Percentiles rank a stretch among this genome's conserved stretches.
These are phyloP conservation scores for Bucorvus abyssinicus DNA, from an alignment of 2,797 vertebrate species.

Conservation along the genomic window DNA sequence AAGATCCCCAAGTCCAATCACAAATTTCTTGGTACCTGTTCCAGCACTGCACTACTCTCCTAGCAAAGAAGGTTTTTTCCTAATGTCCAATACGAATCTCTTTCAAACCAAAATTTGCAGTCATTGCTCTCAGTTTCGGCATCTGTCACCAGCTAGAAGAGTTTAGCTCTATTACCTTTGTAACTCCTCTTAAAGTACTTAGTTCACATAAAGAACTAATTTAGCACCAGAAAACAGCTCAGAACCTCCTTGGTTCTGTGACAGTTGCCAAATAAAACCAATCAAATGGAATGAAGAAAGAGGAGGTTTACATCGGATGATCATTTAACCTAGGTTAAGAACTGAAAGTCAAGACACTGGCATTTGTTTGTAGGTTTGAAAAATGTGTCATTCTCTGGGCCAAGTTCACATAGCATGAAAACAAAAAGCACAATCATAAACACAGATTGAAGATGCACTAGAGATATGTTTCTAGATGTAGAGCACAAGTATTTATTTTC, in stretches of 20 bases:
- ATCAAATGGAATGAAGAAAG: neutral
- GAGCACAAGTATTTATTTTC: neutral
- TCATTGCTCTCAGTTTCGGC: neutral
- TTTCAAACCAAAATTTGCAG: neutral
- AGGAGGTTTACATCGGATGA: neutral
- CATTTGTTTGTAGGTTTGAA: neutral
- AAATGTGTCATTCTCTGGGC: neutral
- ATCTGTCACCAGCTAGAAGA: neutral
- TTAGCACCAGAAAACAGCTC: neutral
- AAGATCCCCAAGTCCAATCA: no score
- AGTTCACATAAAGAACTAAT: neutral
- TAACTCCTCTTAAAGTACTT: neutral
- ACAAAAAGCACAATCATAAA: neutral
- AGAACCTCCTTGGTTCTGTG: neutral
- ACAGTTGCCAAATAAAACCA: neutral
- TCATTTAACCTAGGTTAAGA: neutral
- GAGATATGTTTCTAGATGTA: neutral
- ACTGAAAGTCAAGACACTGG: neutral
- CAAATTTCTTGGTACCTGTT: neutral
- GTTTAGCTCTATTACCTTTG: neutral
- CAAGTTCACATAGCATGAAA: neutral
- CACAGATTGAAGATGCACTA: neutral
- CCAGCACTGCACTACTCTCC: neutral
- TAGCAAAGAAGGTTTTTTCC: neutral
- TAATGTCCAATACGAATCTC: neutral